phyloP scores from a whole-genome alignment of 2,113 vertebrate genomes.

The Alethe castanea region DNA sequence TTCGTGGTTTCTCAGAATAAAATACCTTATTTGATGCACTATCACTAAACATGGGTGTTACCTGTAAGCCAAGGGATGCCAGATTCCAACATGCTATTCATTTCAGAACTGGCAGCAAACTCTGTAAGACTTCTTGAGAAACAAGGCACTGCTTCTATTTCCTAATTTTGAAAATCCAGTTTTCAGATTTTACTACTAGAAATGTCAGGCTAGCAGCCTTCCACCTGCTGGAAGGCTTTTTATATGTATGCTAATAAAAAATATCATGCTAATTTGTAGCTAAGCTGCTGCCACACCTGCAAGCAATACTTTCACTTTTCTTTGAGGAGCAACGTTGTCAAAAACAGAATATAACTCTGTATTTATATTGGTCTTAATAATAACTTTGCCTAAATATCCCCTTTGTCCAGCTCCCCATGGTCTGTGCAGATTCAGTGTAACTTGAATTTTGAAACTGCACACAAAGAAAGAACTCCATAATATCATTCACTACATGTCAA shows the following conservation, averaged over 20 bases:
- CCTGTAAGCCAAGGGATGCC: background rate
- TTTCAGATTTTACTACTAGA: background rate
- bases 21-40: background rate
- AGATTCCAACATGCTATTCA: background rate
- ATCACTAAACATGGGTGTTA: background rate
- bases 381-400: background rate
- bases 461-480: background rate
- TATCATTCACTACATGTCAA: background rate
- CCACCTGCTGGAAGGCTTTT: background rate
- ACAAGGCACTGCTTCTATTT: background rate
- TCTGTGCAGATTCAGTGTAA: background rate
- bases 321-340: background rate
- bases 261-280: background rate
- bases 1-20: background rate
- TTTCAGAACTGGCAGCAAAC: conserved; percentile 4
- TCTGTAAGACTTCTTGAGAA: background rate
- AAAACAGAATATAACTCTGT: background rate
- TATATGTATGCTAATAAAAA: background rate
- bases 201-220: background rate
- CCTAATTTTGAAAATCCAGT: background rate
- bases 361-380: background rate
- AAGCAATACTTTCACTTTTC: background rate
- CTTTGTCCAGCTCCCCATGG: background rate
- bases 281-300: background rate
- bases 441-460: background rate